These are phyloP conservation scores for Dolomedes plantarius DNA, from an alignment of 2,888 invertebrate genomes.

Conservation along the genomic window DNA sequence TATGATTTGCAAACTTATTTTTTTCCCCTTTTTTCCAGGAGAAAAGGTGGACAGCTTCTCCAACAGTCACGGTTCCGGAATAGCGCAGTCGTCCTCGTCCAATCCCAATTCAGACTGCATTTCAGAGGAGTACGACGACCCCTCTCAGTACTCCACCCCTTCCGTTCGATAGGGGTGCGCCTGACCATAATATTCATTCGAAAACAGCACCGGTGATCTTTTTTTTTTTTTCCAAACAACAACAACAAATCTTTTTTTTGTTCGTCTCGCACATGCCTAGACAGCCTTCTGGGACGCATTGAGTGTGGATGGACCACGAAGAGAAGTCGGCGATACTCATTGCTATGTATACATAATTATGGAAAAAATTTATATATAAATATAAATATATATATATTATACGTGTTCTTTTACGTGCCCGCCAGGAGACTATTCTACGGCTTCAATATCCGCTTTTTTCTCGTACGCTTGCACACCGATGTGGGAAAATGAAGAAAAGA, in stretches of 20 bases:
- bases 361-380: neutral
- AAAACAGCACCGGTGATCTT: slow-evolving; percentile 57
- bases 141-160: slow-evolving; percentile 37
- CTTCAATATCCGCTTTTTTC: neutral
- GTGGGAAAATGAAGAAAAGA: neutral
- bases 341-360: neutral
- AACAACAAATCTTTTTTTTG: slow-evolving; percentile 19
- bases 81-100: slow-evolving; percentile 47
- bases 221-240: too few species aligned
- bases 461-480: slow-evolving; percentile 12
- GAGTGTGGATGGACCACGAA: neutral
- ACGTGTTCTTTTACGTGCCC: neutral
- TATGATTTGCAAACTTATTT: too few species aligned
- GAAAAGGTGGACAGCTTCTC: slow-evolving; percentile 53
- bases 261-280: slow-evolving; percentile 5
- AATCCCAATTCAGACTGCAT: slow-evolving; percentile 52
- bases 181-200: neutral
- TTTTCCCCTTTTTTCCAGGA: slow-evolving; percentile 25
- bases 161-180: slow-evolving; percentile 49
- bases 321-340: neutral
- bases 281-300: neutral
- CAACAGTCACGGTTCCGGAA: slow-evolving; percentile 30
- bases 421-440: neutral
- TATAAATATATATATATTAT: slow-evolving; percentile 32
- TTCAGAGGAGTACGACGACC: slow-evolving; percentile 55